Percentiles rank a stretch among this genome's conserved stretches.
Conservation (phyloP, 2,797 vertebrate genomes). For the Periophthalmus magnuspinnatus region DNA sequence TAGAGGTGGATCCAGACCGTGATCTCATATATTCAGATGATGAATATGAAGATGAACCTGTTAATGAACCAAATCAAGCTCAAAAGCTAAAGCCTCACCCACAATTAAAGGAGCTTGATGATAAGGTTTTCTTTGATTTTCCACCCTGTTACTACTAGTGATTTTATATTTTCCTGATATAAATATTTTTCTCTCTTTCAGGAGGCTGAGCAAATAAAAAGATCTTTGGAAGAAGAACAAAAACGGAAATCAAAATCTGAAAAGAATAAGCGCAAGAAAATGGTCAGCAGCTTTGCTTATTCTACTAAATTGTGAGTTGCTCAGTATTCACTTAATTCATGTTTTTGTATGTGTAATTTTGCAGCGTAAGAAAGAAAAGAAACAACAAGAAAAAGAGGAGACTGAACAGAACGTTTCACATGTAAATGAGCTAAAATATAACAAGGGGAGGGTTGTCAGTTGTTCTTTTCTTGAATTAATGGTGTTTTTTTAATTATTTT, state of each 20-base stretch:
- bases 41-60: background rate
- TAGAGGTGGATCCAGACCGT: constrained; percentile 17
- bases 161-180: background rate
- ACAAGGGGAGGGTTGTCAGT: background rate
- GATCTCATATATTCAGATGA: constrained; percentile 47
- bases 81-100: constrained; percentile 55
- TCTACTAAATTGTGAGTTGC: background rate
- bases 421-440: constrained; percentile 48
- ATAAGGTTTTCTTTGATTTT: constrained; percentile 47
- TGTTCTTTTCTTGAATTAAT: background rate
- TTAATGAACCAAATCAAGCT: background rate
- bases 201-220: constrained; percentile 69
- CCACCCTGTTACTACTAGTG: background rate
- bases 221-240: constrained; percentile 70
- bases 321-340: background rate
- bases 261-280: constrained; percentile 76
- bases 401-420: constrained; percentile 42
- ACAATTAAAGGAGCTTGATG: constrained; percentile 55
- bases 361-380: constrained; percentile 78
- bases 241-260: constrained; percentile 62
- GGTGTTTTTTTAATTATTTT: background rate
- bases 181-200: constrained; percentile 16
- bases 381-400: constrained; percentile 66
- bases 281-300: constrained; percentile 56
- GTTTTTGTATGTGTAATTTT: background rate